Evolutionary conservation across 2,113 vertebrate species (phyloP), one percentile per base, ranked within the genome.

Genomic region (Aleadryas rufinucha): DNA sequence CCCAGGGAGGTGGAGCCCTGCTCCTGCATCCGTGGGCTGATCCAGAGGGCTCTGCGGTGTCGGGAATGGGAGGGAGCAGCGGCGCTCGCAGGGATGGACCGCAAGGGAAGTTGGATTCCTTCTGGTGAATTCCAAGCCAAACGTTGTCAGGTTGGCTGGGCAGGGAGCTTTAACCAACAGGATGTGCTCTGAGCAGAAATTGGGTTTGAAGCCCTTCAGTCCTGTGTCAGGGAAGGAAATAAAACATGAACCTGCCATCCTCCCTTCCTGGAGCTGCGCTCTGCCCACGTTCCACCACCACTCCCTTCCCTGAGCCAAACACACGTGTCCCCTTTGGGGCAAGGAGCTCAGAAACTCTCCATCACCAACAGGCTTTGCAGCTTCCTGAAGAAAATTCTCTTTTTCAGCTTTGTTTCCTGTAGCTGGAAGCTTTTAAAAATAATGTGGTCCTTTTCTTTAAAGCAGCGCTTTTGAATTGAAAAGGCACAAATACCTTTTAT

Each of bases 381-480:
- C 65, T 91, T 91, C 28, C 84, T 70, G 70, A 71, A 45, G 65
- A 68, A 84, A 89, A 76, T 6, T 13, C 0, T 0, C 60, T 64
- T 92, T 76, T 64, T 79, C 61, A 65, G 9, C 65, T 41, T 87
- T 16, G 33, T 53, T 87, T 78, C 65, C 37, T 70, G 41, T n/a
- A 57, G 71, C 78, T 96, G 53, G 49, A 87, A 87, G 81, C 56
- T 81, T 93, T 89, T 84, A 30, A 54, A 92, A 86, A 53, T 49
- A 70, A 53, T 65, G 12, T 27, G 59, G 21, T 45, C 13, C 28
- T 80, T 75, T 78, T 30, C 56, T 95, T 80, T 45, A 26, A 77
- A 88, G 64, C 70, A 61, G 37, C 7, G 4, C 71, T 84, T 95
- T 33, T 33, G 54, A 80, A 68, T n/a, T n/a, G n/a, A n/a, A n/a